phyloP scores from a whole-genome alignment of 2,888 invertebrate genomes.

The Zelleria hepariella region DNA sequence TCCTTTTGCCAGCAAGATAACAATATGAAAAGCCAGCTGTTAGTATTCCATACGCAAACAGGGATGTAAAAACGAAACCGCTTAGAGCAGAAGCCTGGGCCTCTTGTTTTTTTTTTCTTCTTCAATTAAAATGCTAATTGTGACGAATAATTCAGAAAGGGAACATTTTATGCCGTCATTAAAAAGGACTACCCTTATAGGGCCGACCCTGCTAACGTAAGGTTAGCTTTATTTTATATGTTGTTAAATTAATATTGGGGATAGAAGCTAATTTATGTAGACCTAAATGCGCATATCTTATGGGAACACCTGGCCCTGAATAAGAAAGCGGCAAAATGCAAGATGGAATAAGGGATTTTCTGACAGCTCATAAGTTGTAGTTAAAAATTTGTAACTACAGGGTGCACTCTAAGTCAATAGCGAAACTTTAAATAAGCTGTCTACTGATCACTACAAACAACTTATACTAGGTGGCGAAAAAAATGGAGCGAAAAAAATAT shows the following conservation, averaged over 20 bases:
- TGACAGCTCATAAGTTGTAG: no score
- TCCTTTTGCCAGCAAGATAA: not conserved
- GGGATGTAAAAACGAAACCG: constrained; percentile 18
- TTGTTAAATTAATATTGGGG: constrained; percentile 33
- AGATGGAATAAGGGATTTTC: no score
- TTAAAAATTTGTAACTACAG: no score
- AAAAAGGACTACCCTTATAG: constrained; percentile 39
- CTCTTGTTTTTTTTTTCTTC: constrained; percentile 32
- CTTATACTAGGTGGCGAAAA: no score
- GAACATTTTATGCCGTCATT: constrained; percentile 48
- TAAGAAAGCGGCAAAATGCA: not conserved
- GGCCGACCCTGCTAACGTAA: constrained; percentile 30
- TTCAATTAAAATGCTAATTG: constrained; percentile 55
- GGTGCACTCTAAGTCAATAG: no score
- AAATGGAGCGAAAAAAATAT: no score
- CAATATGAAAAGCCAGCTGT: not conserved
- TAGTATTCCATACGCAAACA: constrained; percentile 7
- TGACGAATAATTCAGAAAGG: constrained; percentile 43
- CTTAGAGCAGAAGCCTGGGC: constrained; percentile 24
- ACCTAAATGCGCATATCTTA: constrained; percentile 15
- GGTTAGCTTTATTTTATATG: constrained; percentile 36
- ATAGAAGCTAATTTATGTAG: constrained; percentile 21
- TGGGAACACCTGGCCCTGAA: no score
- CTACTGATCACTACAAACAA: no score
- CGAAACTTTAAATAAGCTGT: no score